A percentile compares a stretch with the other conserved stretches of the same genome.
Conservation (phyloP, 2,113 vertebrate species). For the Sphaerodactylus townsendi region DNA sequence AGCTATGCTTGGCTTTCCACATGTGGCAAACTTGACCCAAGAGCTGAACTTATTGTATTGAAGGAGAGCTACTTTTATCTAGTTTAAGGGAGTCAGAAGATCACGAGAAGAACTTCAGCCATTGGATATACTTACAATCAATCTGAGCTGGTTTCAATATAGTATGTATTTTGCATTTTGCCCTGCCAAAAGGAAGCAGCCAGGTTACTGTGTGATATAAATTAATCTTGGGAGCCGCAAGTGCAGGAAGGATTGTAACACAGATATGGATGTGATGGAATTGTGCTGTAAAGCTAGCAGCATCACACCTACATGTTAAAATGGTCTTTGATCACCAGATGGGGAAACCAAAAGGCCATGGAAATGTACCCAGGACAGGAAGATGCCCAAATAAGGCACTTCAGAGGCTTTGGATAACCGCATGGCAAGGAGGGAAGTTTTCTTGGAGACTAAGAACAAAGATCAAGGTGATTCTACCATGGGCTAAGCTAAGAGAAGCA, state of each 20-base stretch:
- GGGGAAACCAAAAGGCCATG: too few relatives aligned
- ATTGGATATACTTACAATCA: background rate
- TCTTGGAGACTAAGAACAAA: too few relatives aligned
- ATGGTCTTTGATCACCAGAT: too few relatives aligned
- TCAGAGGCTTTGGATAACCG: too few relatives aligned
- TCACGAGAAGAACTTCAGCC: background rate
- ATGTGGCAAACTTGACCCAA: background rate
- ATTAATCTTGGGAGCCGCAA: background rate
- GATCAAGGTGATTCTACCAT: too few relatives aligned
- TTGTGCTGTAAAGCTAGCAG: too few relatives aligned
- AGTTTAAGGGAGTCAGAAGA: background rate
- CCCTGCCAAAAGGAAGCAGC: background rate
- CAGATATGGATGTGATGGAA: too few relatives aligned
- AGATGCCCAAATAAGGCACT: too few relatives aligned
- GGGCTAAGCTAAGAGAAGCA: too few relatives aligned
- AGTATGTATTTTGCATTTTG: background rate
- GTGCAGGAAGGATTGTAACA: background rate
- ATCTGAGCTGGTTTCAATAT: background rate
- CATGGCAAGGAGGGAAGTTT: too few relatives aligned
- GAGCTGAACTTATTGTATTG: background rate
- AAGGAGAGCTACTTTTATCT: background rate
- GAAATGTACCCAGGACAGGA: too few relatives aligned
- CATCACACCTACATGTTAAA: too few relatives aligned
- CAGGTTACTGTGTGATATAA: background rate
- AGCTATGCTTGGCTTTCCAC: background rate